Evolutionary conservation across 1,140 invertebrate genomes (phyloP).

Genomic region (Zaprionus camerounensis): DNA sequence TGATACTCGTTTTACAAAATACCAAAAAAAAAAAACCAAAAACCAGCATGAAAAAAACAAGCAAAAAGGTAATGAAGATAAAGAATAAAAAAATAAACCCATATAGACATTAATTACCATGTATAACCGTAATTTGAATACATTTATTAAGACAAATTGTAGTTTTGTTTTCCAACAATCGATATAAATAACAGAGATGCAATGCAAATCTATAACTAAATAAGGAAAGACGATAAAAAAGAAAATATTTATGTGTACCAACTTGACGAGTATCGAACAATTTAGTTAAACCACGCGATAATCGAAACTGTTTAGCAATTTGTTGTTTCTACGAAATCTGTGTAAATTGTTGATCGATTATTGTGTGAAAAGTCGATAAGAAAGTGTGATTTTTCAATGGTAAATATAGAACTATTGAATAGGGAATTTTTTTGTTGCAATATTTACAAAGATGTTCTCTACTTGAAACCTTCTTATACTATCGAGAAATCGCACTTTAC

Average conservation of each 20-base stretch:
- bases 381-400: neutral
- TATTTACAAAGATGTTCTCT: neutral
- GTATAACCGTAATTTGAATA: conserved; percentile 69
- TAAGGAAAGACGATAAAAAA: conserved; percentile 19
- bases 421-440: neutral
- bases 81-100: conserved; percentile 12
- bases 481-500: neutral
- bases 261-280: conserved; percentile 15
- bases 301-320: neutral
- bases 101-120: conserved; percentile 52
- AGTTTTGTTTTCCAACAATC: conserved; percentile 71
- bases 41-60: conserved; percentile 22
- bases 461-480: too few species aligned
- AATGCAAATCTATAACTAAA: conserved; percentile 39
- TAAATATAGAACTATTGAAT: neutral
- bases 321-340: neutral
- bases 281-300: conserved; percentile 22
- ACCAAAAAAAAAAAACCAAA: conserved; percentile 38
- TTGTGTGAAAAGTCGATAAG: neutral
- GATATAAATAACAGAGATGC: conserved; percentile 50
- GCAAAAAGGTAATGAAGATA: conserved; percentile 9
- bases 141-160: conserved; percentile 68
- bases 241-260: conserved; percentile 20
- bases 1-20: conserved; percentile 53
- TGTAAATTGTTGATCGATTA: neutral